Conservation (phyloP, 1,140 invertebrate genomes). For the Drosophila rhopaloa region DNA sequence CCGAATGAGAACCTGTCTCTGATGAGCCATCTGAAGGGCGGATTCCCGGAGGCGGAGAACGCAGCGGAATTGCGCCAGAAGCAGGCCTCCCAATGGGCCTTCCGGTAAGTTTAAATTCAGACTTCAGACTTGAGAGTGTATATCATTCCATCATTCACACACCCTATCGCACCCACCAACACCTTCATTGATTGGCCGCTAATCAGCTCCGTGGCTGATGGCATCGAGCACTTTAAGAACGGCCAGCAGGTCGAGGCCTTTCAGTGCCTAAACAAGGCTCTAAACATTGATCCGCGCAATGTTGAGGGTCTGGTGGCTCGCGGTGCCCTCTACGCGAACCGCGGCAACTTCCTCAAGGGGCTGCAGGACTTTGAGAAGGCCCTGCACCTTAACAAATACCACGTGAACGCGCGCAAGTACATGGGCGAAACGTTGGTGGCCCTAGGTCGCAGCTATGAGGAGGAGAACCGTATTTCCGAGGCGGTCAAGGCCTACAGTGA, state of each 20-base stretch:
- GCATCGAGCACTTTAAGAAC: slow-evolving; percentile 96
- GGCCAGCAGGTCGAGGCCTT: slow-evolving; percentile 96
- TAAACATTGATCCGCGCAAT: slow-evolving; percentile 96
- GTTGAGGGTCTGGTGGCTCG: slow-evolving; percentile 97
- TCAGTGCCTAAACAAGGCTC: slow-evolving; percentile 96
- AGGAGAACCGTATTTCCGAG: slow-evolving; percentile 93
- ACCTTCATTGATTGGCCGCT: slow-evolving; percentile 17
- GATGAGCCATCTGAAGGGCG: slow-evolving; percentile 89
- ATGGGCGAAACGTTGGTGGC: slow-evolving; percentile 96
- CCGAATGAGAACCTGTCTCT: slow-evolving; percentile 87
- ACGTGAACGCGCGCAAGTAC: slow-evolving; percentile 97
- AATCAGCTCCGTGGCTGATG: slow-evolving; percentile 93
- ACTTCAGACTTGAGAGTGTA: slow-evolving; percentile 1
- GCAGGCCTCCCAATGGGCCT: slow-evolving; percentile 97
- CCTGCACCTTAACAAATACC: slow-evolving; percentile 93
- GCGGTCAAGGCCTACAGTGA: slow-evolving; percentile 93
- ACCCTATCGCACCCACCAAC: slow-evolving; percentile 17
- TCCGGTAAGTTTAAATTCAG: slow-evolving; percentile 84
- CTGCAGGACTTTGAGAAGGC: slow-evolving; percentile 97
- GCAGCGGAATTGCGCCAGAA: slow-evolving; percentile 92
- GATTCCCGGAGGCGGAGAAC: slow-evolving; percentile 92
- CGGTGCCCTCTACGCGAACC: slow-evolving; percentile 97
- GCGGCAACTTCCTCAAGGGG: slow-evolving; percentile 95
- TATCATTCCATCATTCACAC: slow-evolving; percentile 41
- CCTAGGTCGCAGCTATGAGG: slow-evolving; percentile 92